Evolutionary conservation across 1,140 invertebrate genomes (phyloP), one percentile per base, ranked within the genome.

Genomic region (Drosophila takahashii): DNA sequence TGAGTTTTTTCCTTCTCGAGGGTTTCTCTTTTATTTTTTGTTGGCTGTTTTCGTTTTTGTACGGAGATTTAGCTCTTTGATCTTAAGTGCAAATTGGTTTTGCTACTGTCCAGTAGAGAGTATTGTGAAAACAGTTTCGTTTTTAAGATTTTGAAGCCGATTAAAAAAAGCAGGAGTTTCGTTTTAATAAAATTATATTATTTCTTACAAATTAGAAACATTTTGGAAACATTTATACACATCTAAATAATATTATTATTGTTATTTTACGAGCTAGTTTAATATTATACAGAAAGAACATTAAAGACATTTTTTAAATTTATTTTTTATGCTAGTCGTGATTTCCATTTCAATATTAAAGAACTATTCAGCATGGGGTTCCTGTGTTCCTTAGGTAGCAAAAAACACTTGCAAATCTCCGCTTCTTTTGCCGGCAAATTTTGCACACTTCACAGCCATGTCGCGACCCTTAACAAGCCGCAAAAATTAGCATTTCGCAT

Each of bases 41-140:
- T 37, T 59, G 37, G n/a, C 15, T 58, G 27, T 56, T 54, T 59
- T 54, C 54, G 53, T 64, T 81, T 50, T n/a, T 39, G 48, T 77
- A 16, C 22, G 56, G 27, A 22, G 45, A 52, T 51, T 70, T 67
- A 18, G 39, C 45, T 76, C 69, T 74, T 50, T 77, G 57, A 86
- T 81, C 73, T 66, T 45, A 77, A 81, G 79, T 81, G 79, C 48
- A 69, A 81, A 85, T 85, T 86, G 74, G 67, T 80, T 84, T 85
- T 58, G 39, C 26, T 45, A 26, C 26, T 37, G 37, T 51, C 4
- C 1, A 16, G n/a, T 10, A 2, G n/a, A 27, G 4, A 13, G n/a
- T 16, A 37, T 18, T 39, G 27, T 13, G 4, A 34, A n/a, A 51
- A 16, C 3, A 32, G 11, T 51, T 22, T 13, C 22, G 13, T 26